A percentile compares a stretch with the other conserved stretches of the same genome.
phyloP scores from a whole-genome alignment of 2,888 invertebrate species.

The Acleris literana region DNA sequence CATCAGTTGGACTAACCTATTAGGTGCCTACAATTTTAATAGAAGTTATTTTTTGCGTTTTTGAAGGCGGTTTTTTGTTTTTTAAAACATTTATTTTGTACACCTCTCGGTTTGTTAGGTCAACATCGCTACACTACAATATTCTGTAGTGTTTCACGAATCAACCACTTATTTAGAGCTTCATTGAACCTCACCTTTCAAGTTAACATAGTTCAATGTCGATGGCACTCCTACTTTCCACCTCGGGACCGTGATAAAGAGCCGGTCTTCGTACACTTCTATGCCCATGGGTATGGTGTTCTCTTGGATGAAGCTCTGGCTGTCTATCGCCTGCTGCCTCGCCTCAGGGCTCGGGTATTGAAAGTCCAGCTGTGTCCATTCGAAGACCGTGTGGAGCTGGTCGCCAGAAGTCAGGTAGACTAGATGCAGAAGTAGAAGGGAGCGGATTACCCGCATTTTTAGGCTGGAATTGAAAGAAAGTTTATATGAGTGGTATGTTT shows the following conservation, averaged over 20 bases:
- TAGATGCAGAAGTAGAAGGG: slow-evolving; percentile 67
- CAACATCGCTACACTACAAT: no score
- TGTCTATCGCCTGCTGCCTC: slow-evolving; percentile 83
- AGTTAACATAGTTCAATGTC: slow-evolving; percentile 88
- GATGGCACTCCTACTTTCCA: slow-evolving; percentile 90
- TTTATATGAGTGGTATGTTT: neutral
- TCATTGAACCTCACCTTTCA: slow-evolving; percentile 82
- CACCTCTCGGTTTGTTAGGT: no score
- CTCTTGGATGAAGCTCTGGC: slow-evolving; percentile 85
- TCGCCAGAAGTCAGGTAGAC: slow-evolving; percentile 81
- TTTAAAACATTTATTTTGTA: no score
- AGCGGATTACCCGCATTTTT: slow-evolving; percentile 63
- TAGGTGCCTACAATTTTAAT: no score
- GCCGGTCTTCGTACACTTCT: slow-evolving; percentile 86
- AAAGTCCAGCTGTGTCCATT: slow-evolving; percentile 90
- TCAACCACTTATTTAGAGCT: no score
- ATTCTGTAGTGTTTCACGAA: no score
- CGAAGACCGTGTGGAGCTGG: slow-evolving; percentile 86
- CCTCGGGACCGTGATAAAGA: slow-evolving; percentile 89
- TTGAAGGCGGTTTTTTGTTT: no score
- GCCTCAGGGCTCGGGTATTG: slow-evolving; percentile 84
- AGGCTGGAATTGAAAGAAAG: slow-evolving; percentile 50
- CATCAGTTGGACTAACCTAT: no score
- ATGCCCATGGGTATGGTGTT: slow-evolving; percentile 90
- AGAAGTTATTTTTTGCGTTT: no score